phyloP scores from a whole-genome alignment of 2,888 invertebrate species.

The Oligia strigilis region DNA sequence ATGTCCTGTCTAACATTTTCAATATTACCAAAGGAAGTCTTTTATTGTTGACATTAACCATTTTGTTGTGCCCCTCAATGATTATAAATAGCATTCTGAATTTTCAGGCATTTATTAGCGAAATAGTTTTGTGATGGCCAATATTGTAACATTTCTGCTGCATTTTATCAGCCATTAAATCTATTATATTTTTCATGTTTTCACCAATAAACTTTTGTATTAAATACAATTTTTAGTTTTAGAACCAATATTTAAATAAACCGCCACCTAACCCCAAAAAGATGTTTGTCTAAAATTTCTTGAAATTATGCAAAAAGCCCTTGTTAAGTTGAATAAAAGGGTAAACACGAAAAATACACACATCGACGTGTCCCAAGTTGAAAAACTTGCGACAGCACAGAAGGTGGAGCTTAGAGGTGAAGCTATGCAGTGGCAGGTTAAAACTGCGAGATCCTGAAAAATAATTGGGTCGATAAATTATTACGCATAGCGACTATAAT shows the following conservation, averaged over 20 bases:
- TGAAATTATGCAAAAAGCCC: conserved; percentile 30
- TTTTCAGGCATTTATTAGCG: conserved; percentile 90
- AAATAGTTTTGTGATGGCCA: conserved; percentile 90
- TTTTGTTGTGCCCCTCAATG: conserved; percentile 88
- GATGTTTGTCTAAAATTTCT: conserved; percentile 79
- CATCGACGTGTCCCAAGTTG: neutral
- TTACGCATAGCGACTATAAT: neutral
- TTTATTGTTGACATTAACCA: conserved; percentile 88
- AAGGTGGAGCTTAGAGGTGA: conserved; percentile 3
- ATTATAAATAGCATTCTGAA: conserved; percentile 87
- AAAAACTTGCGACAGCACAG: neutral
- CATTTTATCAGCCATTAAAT: conserved; percentile 91
- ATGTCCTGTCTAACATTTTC: conserved; percentile 80
- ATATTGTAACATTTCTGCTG: conserved; percentile 91
- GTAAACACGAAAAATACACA: neutral
- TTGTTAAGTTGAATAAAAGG: conserved; percentile 22
- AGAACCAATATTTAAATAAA: conserved; percentile 90
- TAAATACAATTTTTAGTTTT: conserved; percentile 91
- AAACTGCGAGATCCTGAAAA: neutral
- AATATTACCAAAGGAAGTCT: conserved; percentile 86
- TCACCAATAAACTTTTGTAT: conserved; percentile 91
- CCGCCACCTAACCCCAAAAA: conserved; percentile 88
- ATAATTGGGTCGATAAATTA: neutral
- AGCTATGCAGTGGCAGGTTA: neutral
- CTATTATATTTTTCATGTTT: conserved; percentile 91